A percentile compares a stretch with the other conserved stretches of the same genome.
Conservation (phyloP, 2,888 invertebrate species). For the Branchellion lobata region DNA sequence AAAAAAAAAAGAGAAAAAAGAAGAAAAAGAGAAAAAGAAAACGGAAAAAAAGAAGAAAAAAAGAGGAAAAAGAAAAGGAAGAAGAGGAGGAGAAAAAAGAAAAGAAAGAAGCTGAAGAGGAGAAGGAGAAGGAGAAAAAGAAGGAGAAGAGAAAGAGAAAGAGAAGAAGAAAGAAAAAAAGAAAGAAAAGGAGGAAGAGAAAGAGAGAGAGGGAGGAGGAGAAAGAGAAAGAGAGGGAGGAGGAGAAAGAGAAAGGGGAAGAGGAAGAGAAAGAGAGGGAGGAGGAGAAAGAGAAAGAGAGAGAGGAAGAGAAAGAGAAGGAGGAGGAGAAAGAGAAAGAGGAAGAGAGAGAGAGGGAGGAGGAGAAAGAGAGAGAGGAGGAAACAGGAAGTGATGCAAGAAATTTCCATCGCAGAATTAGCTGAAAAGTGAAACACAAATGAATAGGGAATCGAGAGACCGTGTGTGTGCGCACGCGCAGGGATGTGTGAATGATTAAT, state of each 20-base stretch:
- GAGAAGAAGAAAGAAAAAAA: background rate
- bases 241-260: conserved; percentile 3
- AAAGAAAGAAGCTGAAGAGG: too few species aligned
- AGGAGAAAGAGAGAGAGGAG: conserved; percentile 13
- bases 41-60: too few species aligned
- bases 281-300: conserved; percentile 4
- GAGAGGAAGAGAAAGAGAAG: background rate
- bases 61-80: too few species aligned
- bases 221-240: conserved; percentile 24
- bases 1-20: too few species aligned
- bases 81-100: too few species aligned
- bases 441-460: background rate
- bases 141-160: background rate
- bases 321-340: background rate
- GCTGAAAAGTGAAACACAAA: background rate
- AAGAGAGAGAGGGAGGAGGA: conserved; percentile 4
- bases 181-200: background rate
- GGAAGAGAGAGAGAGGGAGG: background rate
- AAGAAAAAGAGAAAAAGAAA: too few species aligned
- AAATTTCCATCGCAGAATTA: background rate
- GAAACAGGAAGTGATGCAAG: too few species aligned
- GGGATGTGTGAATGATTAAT: too few species aligned
- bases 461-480: too few species aligned
- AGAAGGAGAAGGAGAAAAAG: too few species aligned
- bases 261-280: background rate